phyloP scores from a whole-genome alignment of 1,140 invertebrate species.

The Tribolium madens region DNA sequence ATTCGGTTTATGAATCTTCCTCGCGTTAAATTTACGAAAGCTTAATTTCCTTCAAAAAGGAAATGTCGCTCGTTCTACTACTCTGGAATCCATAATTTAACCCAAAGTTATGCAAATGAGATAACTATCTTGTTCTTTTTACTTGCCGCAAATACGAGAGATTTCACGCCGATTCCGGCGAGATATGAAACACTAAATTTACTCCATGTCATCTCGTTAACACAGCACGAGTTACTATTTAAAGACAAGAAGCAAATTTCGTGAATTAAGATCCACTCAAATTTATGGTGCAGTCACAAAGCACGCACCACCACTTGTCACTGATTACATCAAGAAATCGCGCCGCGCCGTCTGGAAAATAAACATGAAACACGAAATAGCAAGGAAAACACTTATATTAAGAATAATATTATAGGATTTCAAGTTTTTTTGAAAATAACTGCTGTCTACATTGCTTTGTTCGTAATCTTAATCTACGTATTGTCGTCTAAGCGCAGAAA shows the following conservation, averaged over 20 bases:
- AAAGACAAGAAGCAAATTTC: conserved; percentile 11
- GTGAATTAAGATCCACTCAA: conserved; percentile 24
- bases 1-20: background rate
- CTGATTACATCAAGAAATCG: conserved; percentile 1
- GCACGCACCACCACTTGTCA: background rate
- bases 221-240: background rate
- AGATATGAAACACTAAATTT: conserved; percentile 17
- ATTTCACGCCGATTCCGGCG: background rate
- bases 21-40: background rate
- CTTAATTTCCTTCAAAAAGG: background rate
- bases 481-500: background rate
- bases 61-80: background rate
- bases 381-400: background rate
- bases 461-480: background rate
- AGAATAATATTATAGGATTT: background rate
- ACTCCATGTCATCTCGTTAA: conserved; percentile 5
- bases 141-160: background rate
- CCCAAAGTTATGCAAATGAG: conserved; percentile 14
- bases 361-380: background rate
- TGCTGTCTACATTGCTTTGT: background rate
- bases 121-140: conserved; percentile 22
- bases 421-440: background rate
- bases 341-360: background rate
- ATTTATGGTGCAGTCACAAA: conserved; percentile 11
- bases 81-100: background rate